Evolutionary conservation across 2,797 vertebrate genomes (phyloP), one percentile per base, ranked within the genome.

Genomic region (Jordanella pulchra): DNA sequence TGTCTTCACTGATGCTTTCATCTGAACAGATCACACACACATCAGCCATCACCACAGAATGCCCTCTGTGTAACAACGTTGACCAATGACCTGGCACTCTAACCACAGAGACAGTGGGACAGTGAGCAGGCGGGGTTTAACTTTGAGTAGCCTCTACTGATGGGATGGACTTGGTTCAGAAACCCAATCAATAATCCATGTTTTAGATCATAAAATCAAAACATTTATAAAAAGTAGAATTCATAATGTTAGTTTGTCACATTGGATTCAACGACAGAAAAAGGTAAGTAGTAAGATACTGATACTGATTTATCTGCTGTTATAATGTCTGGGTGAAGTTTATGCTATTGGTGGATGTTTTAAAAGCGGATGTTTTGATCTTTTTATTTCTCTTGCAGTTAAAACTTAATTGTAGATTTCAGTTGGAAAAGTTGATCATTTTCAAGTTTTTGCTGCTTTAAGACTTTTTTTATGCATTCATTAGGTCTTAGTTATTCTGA

Each of bases 111-210:
- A 95, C 95, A 96, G 81, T 96, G 95, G 95, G 95, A 86, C 90
- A 93, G 85, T 92, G 93, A 92, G 92, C 93, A 86, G 91, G 92
- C 89, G 90, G 95, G 94, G 93, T 93, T 92, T 91, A 93, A 93
- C 94, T 95, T 94, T 90, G 14, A 78, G 67, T 91, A 90, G 95
- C 95, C 94, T 96, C 96, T 97, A 97, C 96, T 93, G 89, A 90
- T 91, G 90, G 93, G 93, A 95, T 96, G 95, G 95, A 96, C 96
- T 97, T 97, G 96, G 95, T 96, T 95, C 94, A 95, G 95, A 94
- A 90, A 93, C 93, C 93, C 91, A 85, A 71, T 47, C 44, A 48
- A 67, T 77, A 65, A 68, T 65, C 23, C 44, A 51, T 23, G 45
- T 44, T 13, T 11, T 35, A 54, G 18, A 48, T 78, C 15, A 50